Evolutionary conservation across 1,140 invertebrate species (phyloP), one percentile per base, ranked within the genome.

Genomic region (Heliconius congener): DNA sequence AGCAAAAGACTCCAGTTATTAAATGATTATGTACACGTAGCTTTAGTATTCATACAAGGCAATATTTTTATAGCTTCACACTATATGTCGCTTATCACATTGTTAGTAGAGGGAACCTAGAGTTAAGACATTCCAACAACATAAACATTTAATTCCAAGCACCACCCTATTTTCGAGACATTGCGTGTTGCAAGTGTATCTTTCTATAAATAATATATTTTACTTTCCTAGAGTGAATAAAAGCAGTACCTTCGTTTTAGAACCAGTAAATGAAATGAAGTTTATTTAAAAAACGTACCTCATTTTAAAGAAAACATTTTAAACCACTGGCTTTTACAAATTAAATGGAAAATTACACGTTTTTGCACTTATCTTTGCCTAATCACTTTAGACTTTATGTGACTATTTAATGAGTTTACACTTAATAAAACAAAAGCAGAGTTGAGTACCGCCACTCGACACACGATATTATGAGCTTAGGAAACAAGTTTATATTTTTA

Each of bases 261-360:
- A 23, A 23, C n/a, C 23, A 3, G 60, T 46, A 23, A 30, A 66
- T 66, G 23, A 27, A 66, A 27, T 66, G 4, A 27, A 66, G 23
- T 66, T 66, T 66, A 66, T 66, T 66, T 66, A 1, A 27, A 66
- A 66, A 66, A 66, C 11, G 60, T 66, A 30, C 8, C 60, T 27
- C 60, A 66, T 66, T 66, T 66, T 27, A 66, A 66, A 16, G 23
- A 9, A 30, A 66, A 27, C 23, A 66, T 57, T 57, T 52, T 27
- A 66, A 66, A 66, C 60, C 60, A 66, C 60, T 66, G 60, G 60
- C 27, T 66, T 66, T 66, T 66, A 66, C 60, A 66, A 66, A 30
- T 76, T 71, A 76, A 70, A 37, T 71, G 37, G 42, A n/a, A 50
- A 76, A 75, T 75, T 34, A 76, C 74, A 76, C 74, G 74, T 76